Evolutionary conservation across 2,888 invertebrate genomes (phyloP), one percentile per base, ranked within the genome.

Genomic region (Drosophila putrida): DNA sequence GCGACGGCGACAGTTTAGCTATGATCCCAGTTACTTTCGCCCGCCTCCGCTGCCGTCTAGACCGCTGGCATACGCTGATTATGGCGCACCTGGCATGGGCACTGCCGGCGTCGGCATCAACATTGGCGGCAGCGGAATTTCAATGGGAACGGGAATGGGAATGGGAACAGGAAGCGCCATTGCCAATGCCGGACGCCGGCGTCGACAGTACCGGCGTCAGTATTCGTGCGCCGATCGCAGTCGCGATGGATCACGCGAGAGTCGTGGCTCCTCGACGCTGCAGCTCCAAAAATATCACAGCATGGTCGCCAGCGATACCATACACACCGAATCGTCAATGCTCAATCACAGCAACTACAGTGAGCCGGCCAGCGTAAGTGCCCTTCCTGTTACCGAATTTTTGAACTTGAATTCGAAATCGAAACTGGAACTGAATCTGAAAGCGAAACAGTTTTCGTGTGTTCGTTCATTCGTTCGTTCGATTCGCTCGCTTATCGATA

Each of bases 1-100:
- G 92, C 91, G 92, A 39, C 89, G 91, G 65, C 90, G 90, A 53
- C 92, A 92, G 75, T 92, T 92, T 71, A 92, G 92, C 82, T 92
- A 91, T 68, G 92, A 92, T 80, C 91, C 91, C 64, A 91, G 91
- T 70, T 91, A 90, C 77, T 91, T 91, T 82, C 91, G 91, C 66
- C 83, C 88, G 70, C 75, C 80, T 76, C 90, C 91, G 72, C 25
- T 90, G 44, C 76, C 86, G 62, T 59, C 80, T 68, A 73, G 83
- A 70, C 68, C 89, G 75, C 61, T 86, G 74, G 80, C 85, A 60
- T 80, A 74, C 68, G 71, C 58, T 78, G 88, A 89, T 78, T 82
- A 85, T 53, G 69, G 63, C 11, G 49, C 75, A 68, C 36, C 65
- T 15, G 70, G 50, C 64, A 47, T 44, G 20, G 65, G 58, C 39